Conservation (phyloP, 2,113 vertebrate genomes). For the Brachyhypopomus occidentalis region DNA sequence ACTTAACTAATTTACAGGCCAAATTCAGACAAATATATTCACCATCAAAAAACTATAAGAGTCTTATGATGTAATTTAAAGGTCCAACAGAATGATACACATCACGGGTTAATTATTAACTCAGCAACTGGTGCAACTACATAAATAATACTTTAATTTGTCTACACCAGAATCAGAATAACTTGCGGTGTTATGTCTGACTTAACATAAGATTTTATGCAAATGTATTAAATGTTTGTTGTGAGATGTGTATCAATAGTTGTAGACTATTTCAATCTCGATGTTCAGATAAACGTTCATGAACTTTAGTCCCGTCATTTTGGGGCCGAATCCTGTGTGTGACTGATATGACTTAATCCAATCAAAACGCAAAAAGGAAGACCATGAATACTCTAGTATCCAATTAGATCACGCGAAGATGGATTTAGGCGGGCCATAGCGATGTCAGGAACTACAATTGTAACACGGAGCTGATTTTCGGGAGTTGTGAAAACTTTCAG, state of each 20-base stretch:
- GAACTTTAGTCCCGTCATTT: constrained; percentile 51
- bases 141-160: too few relatives aligned
- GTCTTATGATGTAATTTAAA: neutral
- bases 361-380: neutral
- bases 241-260: too few relatives aligned
- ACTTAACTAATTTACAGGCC: too few relatives aligned
- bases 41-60: too few relatives aligned
- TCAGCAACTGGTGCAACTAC: too few relatives aligned
- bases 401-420: constrained; percentile 13
- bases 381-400: neutral
- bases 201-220: too few relatives aligned
- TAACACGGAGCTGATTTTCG: neutral
- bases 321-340: neutral
- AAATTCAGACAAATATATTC: too few relatives aligned
- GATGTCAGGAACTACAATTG: constrained; percentile 29
- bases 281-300: constrained; percentile 30
- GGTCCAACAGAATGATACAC: too few relatives aligned
- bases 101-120: too few relatives aligned
- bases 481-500: neutral
- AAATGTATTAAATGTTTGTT: too few relatives aligned
- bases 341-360: constrained; percentile 32
- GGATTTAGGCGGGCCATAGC: constrained; percentile 22
- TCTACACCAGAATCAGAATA: too few relatives aligned
- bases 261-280: neutral
- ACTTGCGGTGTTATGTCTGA: too few relatives aligned